Conservation (phyloP, 2,113 vertebrate genomes). For the Halcyon malimbica region DNA sequence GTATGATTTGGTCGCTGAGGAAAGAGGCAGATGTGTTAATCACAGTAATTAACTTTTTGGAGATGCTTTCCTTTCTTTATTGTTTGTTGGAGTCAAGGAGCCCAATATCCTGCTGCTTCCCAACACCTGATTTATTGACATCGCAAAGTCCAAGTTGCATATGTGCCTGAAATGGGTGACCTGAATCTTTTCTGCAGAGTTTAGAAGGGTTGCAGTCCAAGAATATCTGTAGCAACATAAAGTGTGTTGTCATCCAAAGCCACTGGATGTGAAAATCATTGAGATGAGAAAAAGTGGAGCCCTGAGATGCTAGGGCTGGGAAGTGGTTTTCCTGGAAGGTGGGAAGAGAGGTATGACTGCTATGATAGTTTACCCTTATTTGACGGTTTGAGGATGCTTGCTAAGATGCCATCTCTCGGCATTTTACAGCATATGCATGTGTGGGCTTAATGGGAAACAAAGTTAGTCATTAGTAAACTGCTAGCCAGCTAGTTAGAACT, state of each 20-base stretch:
- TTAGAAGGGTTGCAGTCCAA: conserved; percentile 40
- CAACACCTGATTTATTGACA: neutral
- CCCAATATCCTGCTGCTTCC: neutral
- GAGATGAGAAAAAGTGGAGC: conserved; percentile 28
- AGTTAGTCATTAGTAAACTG: conserved; percentile 47
- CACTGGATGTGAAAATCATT: conserved; percentile 30
- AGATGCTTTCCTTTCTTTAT: neutral
- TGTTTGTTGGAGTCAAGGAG: neutral
- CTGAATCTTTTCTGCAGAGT: conserved; percentile 50
- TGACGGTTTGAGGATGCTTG: conserved; percentile 23
- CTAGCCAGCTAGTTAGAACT: conserved; percentile 36
- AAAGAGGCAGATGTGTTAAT: neutral
- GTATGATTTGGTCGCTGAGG: neutral
- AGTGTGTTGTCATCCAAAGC: conserved; percentile 32
- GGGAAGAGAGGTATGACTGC: conserved; percentile 24
- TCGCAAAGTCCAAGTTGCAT: neutral
- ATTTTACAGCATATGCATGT: neutral
- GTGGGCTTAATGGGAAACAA: neutral
- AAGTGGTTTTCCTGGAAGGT: conserved; percentile 17
- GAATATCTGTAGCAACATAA: conserved; percentile 37
- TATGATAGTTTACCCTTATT: neutral
- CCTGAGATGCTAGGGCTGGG: conserved; percentile 36
- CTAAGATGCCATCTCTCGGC: neutral
- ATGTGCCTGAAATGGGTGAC: conserved; percentile 38
- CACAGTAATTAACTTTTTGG: neutral